Base-by-base conservation (phyloP, 2,113 vertebrate species). In the Hippocampus mohnikei region DNA sequence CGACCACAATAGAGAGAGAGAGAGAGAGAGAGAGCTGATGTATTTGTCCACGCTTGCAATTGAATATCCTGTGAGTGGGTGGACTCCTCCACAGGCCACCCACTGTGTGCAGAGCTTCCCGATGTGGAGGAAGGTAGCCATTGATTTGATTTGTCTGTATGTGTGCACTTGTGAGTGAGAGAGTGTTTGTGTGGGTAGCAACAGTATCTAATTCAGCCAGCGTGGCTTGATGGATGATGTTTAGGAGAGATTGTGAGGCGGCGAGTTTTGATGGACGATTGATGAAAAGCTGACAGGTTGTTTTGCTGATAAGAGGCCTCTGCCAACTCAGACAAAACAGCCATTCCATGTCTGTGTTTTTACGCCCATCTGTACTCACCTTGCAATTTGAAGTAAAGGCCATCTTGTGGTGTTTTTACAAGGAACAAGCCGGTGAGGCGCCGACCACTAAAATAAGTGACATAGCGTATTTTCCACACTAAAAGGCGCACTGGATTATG, bases 11-110 rank as follows among this genome's bases (percentile, higher is more conserved):
- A 69, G 58, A 77, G 74, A 77, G 74, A 76, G 67, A 73, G 72
- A 27, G 27, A 69, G 58, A 77, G 74, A 77, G 74, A 76, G 67
- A 37, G 72, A 73, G 72, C 13, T 50, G 82, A 76, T 77, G 63
- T 81, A 77, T 84, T 84, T 56, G 62, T 80, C 80, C 78, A 80
- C 81, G 79, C 70, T 65, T 81, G 72, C 79, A 75, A 86, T 75
- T 85, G 78, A 83, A 80, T 85, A 88, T 82, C 72, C 78, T 85
- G 87, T 81, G 85, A 83, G 89, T 89, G 82, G 88, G 88, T 12
- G 61, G 78, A 75, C 80, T 88, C 81, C 75, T 87, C 84, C 81
- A 81, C 66, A 68, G 81, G 78, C 70, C 84, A 81, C 83, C 79
- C 71, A 86, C 82, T 75, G 78, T 59, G 79, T 64, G 71, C 66